Conservation (phyloP, 2,797 vertebrate genomes). For the Rhabdomys pumilio region DNA sequence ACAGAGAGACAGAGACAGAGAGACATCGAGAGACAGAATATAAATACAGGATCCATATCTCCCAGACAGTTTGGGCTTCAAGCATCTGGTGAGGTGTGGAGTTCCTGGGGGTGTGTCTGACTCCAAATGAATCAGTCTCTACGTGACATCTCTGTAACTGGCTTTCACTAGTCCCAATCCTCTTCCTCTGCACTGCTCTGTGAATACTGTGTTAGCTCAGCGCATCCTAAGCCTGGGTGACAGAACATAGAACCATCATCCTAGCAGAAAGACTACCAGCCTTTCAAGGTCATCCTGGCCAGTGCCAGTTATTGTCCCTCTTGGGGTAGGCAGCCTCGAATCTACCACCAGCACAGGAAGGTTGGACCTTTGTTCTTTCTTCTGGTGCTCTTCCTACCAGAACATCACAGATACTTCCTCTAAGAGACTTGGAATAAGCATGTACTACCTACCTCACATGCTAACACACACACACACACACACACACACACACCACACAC, state of each 20-base stretch:
- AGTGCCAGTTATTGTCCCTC: not conserved
- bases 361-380: not conserved
- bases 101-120: not conserved
- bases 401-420: not conserved
- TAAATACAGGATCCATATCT: not conserved
- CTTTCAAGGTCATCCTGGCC: too few relatives aligned
- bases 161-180: not conserved
- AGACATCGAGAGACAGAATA: not conserved
- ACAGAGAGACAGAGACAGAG: not conserved
- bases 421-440: accelerated
- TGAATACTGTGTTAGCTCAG: accelerated
- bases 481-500: too few relatives aligned
- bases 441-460: accelerated
- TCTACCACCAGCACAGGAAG: not conserved
- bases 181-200: not conserved
- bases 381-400: not conserved
- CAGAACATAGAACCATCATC: not conserved
- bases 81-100: not conserved
- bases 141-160: not conserved
- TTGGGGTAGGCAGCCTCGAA: not conserved
- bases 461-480: too few relatives aligned
- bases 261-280: not conserved
- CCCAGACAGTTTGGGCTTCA: not conserved
- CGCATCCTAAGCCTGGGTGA: not conserved
- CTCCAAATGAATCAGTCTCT: not conserved